Base-by-base conservation (phyloP, 2,888 invertebrate species). In the Apamea epomidion region DNA sequence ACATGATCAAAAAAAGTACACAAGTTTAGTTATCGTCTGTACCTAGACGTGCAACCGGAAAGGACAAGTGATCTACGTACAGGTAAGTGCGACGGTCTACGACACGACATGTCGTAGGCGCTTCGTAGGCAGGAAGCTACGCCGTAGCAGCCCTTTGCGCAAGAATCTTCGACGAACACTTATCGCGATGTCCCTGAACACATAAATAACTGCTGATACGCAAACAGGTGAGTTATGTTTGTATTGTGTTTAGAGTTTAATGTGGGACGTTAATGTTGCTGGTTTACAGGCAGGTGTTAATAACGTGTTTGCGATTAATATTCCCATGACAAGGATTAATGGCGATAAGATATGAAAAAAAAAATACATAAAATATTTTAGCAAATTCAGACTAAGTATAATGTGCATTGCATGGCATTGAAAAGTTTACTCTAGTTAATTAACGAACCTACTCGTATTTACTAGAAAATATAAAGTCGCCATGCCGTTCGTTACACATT, bases 201-300 rank as follows among this genome's bases (percentile, higher is more conserved):
- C 84, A 87, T 89, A 89, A 89, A 89, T 87, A 86, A 89, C 87
- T 76, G 85, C 80, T 86, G 86, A 86, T 89, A 88, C 78, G 81
- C 77, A 60, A 81, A 84, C 78, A 80, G 75, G 81, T 89, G 70
- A 88, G 69, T 87, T 88, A 87, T 86, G 80, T 80, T 72, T 74
- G 71, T 83, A 83, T 82, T 77, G 70, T 83, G 67, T 80, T 84
- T 76, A 65, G 51, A 69, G 75, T 87, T 84, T 77, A 77, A 82
- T 84, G 76, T 72, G 54, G 25, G 74, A 70, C 69, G 4, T 80
- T 78, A 74, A 77, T 69, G 78, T 58, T 76, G 74, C 21, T 60
- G 67, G 58, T 77, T 80, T 74, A 45, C 16, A 65, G 68, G 42
- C 29, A 69, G 67, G 74, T 71, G 76, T 62, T 76, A 3, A 67